These are phyloP conservation scores for Peromyscus attwateri DNA, from an alignment of 2,797 vertebrate species.

Conservation along the genomic window DNA sequence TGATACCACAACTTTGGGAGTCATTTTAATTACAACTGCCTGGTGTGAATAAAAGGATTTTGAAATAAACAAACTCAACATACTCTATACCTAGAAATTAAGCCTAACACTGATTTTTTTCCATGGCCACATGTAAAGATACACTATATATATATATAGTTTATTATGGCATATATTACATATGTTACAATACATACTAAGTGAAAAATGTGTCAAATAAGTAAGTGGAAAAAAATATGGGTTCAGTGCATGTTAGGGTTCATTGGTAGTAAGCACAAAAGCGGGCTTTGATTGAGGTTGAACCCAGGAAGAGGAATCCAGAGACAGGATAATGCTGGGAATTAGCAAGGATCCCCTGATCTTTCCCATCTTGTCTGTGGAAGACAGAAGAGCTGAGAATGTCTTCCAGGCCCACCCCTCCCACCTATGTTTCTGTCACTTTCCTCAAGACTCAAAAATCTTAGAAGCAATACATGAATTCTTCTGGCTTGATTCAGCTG, in stretches of 20 bases:
- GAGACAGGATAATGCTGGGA: background rate
- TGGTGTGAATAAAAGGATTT: background rate
- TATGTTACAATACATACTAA: background rate
- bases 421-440: background rate
- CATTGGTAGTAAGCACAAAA: background rate
- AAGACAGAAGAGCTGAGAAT: background rate
- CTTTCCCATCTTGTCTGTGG: background rate
- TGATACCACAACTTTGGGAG: background rate
- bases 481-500: background rate
- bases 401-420: background rate
- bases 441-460: background rate
- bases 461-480: background rate
- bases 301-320: background rate
- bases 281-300: background rate
- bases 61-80: background rate
- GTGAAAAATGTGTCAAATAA: background rate
- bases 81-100: background rate
- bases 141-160: background rate
- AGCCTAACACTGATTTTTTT: background rate
- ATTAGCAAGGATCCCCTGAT: background rate
- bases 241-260: background rate
- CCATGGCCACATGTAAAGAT: background rate
- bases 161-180: background rate
- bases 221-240: background rate
- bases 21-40: background rate